Base-by-base conservation (phyloP, 2,113 vertebrate genomes). In the Arothron firmamentum region DNA sequence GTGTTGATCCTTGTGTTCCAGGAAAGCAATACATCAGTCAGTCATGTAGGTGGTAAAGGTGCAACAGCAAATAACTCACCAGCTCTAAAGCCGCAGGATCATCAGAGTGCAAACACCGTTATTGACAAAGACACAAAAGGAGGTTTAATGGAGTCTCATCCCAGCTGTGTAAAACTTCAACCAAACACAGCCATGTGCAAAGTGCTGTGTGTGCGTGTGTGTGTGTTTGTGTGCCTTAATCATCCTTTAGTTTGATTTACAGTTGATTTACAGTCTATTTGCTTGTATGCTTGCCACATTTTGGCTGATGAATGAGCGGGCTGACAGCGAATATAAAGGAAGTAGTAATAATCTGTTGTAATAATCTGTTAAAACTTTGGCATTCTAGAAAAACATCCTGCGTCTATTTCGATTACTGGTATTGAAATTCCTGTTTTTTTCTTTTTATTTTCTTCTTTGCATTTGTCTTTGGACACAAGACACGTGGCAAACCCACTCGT, bases 51-150 rank as follows among this genome's bases (percentile, higher is more conserved):
- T 91, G 91, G 92, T 87, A 83, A 81, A 78, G 79, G 80, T 62
- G 72, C 67, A 83, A 79, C 74, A 87, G 83, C 78, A 83, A 88
- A 86, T 89, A 93, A 86, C 88, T 89, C 86, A 85, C 78, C 87
- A 84, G 85, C 46, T 65, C 84, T 84, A 83, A 89, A 92, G 88
- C 87, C 63, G 62, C 70, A 57, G 73, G 19, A 77, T 88, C 90
- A 91, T 87, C 88, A 88, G 84, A 86, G 92, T 82, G 84, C 90
- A 92, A 92, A 92, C 88, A 89, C 62, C 78, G 92, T 92, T 92
- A 91, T 87, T 91, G 90, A 88, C 82, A 89, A 72, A 67, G 74
- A 78, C 90, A 93, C 90, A 94, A 93, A 93, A 65, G 91, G 76
- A 82, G 90, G 84, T 90, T 95, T 93, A 92, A 85, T 75, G 77